Percentiles rank a stretch among this genome's conserved stretches.
phyloP scores from a whole-genome alignment of 2,113 vertebrate species.

The Anhinga anhinga region DNA sequence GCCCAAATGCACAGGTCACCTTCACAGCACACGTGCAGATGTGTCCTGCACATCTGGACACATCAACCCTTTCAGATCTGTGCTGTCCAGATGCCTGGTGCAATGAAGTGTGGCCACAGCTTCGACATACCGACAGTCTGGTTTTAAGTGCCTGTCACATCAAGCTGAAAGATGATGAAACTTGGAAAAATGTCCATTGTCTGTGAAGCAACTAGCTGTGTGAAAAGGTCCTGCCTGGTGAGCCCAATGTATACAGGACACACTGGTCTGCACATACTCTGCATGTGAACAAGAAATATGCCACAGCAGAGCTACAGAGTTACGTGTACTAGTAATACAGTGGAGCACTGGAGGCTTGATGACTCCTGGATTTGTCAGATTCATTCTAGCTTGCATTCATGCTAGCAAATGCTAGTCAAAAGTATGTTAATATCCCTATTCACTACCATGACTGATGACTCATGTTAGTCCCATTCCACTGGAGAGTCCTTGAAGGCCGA shows the following conservation, averaged over 20 bases:
- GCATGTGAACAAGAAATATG: neutral
- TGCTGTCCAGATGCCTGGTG: neutral
- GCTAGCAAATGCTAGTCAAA: conserved; percentile 1
- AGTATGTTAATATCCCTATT: conserved; percentile 3
- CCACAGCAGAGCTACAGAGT: neutral
- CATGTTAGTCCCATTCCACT: neutral
- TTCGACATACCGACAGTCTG: rapidly evolving
- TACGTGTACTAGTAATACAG: neutral
- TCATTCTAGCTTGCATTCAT: neutral
- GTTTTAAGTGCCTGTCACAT: neutral
- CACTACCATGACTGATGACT: conserved; percentile 32
- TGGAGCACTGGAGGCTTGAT: neutral
- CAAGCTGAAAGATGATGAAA: neutral
- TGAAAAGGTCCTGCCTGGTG: neutral
- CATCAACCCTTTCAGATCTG: neutral
- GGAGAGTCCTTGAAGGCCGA: conserved; percentile 21
- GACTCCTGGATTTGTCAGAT: neutral
- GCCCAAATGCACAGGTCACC: neutral
- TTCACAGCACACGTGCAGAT: neutral
- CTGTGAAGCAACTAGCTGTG: neutral
- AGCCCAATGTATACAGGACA: neutral
- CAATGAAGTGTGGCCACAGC: neutral
- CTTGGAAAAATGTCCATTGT: neutral
- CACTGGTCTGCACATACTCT: neutral
- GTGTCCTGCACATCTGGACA: neutral